These are phyloP conservation scores for Tanypteryx hageni DNA, from an alignment of 2,888 invertebrate genomes.

Conservation along the genomic window DNA sequence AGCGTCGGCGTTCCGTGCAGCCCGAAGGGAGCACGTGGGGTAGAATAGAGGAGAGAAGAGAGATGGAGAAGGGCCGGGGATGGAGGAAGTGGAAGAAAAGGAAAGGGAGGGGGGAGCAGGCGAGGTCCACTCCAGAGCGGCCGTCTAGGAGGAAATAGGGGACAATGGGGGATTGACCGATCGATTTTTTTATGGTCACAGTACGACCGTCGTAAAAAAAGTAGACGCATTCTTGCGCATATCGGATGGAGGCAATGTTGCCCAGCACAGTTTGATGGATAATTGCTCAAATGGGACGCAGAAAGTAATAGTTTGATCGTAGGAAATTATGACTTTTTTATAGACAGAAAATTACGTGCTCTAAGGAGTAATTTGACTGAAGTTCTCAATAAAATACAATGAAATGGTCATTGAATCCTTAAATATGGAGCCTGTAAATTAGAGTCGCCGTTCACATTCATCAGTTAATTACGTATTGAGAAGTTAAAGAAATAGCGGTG, in stretches of 20 bases:
- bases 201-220: not conserved
- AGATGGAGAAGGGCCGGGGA: not conserved
- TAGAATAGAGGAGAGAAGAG: not conserved
- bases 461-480: too few species aligned
- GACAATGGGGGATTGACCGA: constrained; percentile 29
- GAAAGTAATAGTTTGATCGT: not conserved
- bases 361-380: too few species aligned
- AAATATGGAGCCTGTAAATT: too few species aligned
- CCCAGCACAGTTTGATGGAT: not conserved
- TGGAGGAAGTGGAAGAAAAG: not conserved
- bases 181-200: not conserved
- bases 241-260: not conserved
- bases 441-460: too few species aligned
- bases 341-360: too few species aligned
- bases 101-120: not conserved
- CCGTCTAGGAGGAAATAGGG: not conserved
- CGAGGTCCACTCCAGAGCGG: not conserved
- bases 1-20: not conserved
- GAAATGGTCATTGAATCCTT: too few species aligned
- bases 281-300: constrained; percentile 1
- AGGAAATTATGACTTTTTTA: not conserved
- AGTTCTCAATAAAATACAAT: too few species aligned
- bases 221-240: constrained; percentile 5
- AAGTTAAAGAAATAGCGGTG: too few species aligned
- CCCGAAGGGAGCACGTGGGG: too few species aligned